Conservation (phyloP, 2,888 invertebrate species). For the Hypolimnas misippus region DNA sequence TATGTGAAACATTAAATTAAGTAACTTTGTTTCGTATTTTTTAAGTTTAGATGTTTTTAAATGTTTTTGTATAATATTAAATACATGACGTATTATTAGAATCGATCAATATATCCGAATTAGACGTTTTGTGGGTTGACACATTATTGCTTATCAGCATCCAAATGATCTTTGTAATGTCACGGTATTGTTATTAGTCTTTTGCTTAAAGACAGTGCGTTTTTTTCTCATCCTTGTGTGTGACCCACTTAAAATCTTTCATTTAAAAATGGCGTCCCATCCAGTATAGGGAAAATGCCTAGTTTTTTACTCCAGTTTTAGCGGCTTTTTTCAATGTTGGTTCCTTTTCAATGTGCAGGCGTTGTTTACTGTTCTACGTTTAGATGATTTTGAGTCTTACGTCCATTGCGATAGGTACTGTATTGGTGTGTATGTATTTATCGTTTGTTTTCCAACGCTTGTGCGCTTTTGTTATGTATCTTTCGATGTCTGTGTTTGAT, state of each 20-base stretch:
- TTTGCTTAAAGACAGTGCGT: conserved; percentile 6
- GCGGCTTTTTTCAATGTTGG: conserved; percentile 17
- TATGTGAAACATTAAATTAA: too few relatives aligned
- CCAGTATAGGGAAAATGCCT: conserved; percentile 6
- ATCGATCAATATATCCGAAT: too few relatives aligned
- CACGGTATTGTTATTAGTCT: background rate
- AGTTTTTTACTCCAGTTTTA: conserved; percentile 21
- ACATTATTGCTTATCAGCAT: too few relatives aligned
- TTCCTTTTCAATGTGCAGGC: conserved; percentile 10
- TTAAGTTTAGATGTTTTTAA: too few relatives aligned
- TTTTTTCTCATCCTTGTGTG: conserved; percentile 1
- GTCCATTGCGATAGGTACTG: background rate
- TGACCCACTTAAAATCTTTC: conserved; percentile 15
- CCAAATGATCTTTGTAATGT: background rate
- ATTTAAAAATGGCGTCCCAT: conserved; percentile 21
- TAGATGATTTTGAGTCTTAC: background rate
- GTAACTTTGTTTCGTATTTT: too few relatives aligned
- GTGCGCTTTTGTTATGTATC: conserved; percentile 6
- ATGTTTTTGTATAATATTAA: too few relatives aligned
- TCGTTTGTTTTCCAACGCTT: conserved; percentile 5
- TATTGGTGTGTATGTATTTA: background rate
- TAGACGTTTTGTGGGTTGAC: too few relatives aligned
- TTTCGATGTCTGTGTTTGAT: conserved; percentile 5
- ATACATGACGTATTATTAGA: too few relatives aligned
- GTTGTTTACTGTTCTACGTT: conserved; percentile 5